Percentiles rank a stretch among this genome's conserved stretches.
phyloP scores from a whole-genome alignment of 2,797 vertebrate species.

The Hydrolagus colliei region DNA sequence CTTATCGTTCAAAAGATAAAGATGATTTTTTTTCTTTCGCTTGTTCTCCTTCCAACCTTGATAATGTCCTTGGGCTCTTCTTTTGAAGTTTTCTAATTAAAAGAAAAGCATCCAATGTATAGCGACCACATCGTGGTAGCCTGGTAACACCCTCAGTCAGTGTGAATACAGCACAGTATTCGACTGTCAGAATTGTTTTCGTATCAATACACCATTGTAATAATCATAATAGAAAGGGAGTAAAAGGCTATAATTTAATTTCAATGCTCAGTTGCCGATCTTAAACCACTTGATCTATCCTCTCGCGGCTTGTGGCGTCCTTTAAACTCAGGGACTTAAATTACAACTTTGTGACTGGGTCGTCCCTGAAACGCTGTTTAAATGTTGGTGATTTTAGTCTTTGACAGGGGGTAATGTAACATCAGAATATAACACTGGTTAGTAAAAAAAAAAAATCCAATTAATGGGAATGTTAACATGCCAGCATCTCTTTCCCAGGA shows the following conservation, averaged over 20 bases:
- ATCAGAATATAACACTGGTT: neutral
- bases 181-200: neutral
- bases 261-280: neutral
- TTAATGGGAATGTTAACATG: conserved; percentile 21
- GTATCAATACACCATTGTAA: conserved; percentile 8
- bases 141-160: neutral
- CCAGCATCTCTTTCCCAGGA: neutral
- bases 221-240: conserved; percentile 6
- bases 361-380: neutral
- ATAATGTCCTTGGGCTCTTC: too few relatives aligned
- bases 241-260: conserved; percentile 16
- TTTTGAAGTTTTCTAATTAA: too few relatives aligned
- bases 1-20: too few relatives aligned
- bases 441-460: conserved; percentile 19
- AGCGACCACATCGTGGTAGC: neutral
- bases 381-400: neutral
- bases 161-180: neutral
- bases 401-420: conserved; percentile 17
- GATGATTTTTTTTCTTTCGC: too few relatives aligned
- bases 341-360: neutral
- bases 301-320: neutral
- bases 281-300: neutral
- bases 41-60: too few relatives aligned
- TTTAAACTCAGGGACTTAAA: neutral
- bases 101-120: neutral